These are phyloP conservation scores for Cyclophora albipunctata DNA, from an alignment of 2,888 invertebrate genomes.

Conservation along the genomic window DNA sequence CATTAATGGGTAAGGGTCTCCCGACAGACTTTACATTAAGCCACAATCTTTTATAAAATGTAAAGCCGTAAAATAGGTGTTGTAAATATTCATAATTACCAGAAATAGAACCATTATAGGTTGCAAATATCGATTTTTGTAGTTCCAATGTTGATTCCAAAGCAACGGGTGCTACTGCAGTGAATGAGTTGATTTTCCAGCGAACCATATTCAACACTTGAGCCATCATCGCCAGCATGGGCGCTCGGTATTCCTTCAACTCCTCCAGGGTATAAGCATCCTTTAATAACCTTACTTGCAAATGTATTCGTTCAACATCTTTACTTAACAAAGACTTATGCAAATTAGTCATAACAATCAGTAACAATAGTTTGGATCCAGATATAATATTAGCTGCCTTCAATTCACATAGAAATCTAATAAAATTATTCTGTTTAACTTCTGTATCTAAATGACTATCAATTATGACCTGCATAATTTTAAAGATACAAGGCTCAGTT, in stretches of 20 bases:
- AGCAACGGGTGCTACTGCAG: slow-evolving; percentile 30
- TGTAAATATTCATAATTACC: slow-evolving; percentile 37
- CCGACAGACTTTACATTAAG: too few species aligned
- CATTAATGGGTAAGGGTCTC: too few species aligned
- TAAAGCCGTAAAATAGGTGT: not conserved
- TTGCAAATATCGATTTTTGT: slow-evolving; percentile 39
- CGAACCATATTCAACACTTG: slow-evolving; percentile 52
- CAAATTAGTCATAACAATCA: slow-evolving; percentile 56
- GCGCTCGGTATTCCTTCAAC: slow-evolving; percentile 48
- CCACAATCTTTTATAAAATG: too few species aligned
- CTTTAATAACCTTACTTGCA: slow-evolving; percentile 40
- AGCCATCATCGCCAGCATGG: slow-evolving; percentile 56
- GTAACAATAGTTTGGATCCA: slow-evolving; percentile 42
- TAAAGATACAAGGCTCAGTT: slow-evolving; percentile 48
- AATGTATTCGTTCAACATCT: slow-evolving; percentile 33
- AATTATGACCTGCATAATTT: slow-evolving; percentile 34
- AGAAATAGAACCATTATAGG: slow-evolving; percentile 40
- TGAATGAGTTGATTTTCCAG: slow-evolving; percentile 50
- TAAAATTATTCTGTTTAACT: slow-evolving; percentile 36
- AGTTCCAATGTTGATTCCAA: slow-evolving; percentile 43
- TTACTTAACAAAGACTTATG: slow-evolving; percentile 43
- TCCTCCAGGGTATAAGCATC: slow-evolving; percentile 39
- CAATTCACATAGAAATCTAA: slow-evolving; percentile 43
- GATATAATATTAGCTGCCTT: slow-evolving; percentile 39
- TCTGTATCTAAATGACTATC: slow-evolving; percentile 33